phyloP scores from a whole-genome alignment of 2,113 vertebrate species.

The Megaleporinus macrocephalus region DNA sequence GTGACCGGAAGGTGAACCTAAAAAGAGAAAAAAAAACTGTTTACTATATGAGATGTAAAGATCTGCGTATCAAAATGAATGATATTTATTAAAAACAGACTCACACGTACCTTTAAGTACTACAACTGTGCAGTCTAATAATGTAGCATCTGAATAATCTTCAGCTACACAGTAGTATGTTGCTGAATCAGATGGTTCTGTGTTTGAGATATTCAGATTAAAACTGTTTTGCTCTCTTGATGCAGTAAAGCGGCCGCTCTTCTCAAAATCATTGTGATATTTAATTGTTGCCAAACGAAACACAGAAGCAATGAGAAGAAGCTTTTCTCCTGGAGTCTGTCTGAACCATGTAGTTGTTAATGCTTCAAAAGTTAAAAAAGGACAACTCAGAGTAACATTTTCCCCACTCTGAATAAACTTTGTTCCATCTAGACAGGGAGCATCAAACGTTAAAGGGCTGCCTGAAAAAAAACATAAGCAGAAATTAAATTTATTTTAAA shows the following conservation, averaged over 20 bases:
- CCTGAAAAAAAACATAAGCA: background rate
- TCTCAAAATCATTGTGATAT: background rate
- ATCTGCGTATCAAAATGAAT: too few relatives aligned
- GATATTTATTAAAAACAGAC: background rate
- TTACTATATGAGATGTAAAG: too few relatives aligned
- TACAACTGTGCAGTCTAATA: background rate
- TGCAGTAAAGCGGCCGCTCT: background rate
- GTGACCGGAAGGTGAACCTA: background rate
- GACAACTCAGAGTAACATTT: background rate
- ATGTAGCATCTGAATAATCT: background rate
- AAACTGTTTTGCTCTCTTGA: background rate
- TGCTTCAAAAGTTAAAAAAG: background rate
- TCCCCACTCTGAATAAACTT: background rate
- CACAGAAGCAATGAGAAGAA: background rate
- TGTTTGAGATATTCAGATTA: background rate
- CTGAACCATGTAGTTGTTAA: background rate
- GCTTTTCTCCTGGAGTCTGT: slow-evolving; percentile 9
- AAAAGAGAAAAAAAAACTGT: too few relatives aligned
- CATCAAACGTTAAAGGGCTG: background rate
- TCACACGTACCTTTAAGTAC: background rate
- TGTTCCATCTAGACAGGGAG: background rate
- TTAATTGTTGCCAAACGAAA: background rate
- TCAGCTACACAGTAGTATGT: background rate
- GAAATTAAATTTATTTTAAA: background rate
- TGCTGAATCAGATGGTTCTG: background rate